Evolutionary conservation across 2,888 invertebrate genomes (phyloP), one percentile per base, ranked within the genome.

Genomic region (Schizotus pectinicornis): DNA sequence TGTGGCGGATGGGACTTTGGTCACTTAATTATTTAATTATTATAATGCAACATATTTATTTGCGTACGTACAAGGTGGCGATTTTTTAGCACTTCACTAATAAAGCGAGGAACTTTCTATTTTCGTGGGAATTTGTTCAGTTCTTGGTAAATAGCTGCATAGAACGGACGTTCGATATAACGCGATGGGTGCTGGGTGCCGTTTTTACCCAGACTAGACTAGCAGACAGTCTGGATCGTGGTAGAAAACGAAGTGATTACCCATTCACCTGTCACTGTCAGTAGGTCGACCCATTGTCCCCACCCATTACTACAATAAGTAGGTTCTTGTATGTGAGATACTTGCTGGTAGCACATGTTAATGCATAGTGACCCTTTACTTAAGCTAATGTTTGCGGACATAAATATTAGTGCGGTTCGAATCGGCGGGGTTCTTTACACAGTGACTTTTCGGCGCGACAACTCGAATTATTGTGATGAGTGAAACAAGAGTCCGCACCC

Each of bases 181-280:
- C 22, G 22, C 5, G 22, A 22, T 22, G 22, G 22, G 5, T 22
- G 22, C 22, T 22, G 22, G 22, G 22, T 22, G 22, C 22, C 22
- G 22, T 22, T 22, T 22, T 22, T 22, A 22, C 22, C 22, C 22
- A 22, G 22, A 22, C 22, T 22, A 22, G 22, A 22, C 22, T 5
- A 22, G 22, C 22, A 22, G 22, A 22, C 22, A 22, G 22, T 22
- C 22, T 22, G 22, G 22, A 22, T 22, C 22, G 22, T 22, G 22
- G 32, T 42, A 42, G 42, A 42, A 42, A 42, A 42, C 32, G 32
- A 7, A 35, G 36, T 39, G 55, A 59, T 59, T 55, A 55, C 54
- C 59, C 60, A 52, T 60, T 60, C 60, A 60, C 60, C 56, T 60
- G 56, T 60, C 60, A 60, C 60, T 60, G 60, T 56, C 60, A 60